A percentile compares a stretch with the other conserved stretches of the same genome.
phyloP scores from a whole-genome alignment of 2,888 invertebrate genomes.

The Steinernema hermaphroditum region DNA sequence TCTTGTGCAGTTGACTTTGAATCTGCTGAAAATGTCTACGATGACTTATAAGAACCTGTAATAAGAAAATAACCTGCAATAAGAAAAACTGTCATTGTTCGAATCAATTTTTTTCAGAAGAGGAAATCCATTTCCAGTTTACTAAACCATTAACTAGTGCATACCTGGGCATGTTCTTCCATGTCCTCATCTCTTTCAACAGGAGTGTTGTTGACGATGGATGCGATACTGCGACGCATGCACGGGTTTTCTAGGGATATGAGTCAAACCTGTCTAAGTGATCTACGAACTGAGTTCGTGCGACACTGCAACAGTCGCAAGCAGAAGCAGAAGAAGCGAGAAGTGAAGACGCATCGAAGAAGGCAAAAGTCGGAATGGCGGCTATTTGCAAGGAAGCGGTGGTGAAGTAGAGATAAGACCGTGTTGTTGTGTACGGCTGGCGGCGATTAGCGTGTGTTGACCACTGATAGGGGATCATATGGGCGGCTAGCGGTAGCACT shows the following conservation, averaged over 20 bases:
- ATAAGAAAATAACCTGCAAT: too few relatives aligned
- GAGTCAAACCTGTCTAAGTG: not conserved
- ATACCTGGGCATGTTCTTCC: not conserved
- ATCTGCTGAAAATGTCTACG: not conserved
- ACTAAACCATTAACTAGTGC: not conserved
- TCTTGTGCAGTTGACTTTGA: not conserved
- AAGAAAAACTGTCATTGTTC: too few relatives aligned
- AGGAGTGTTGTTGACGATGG: not conserved
- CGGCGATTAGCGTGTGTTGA: not conserved
- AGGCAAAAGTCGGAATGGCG: not conserved
- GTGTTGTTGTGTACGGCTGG: not conserved
- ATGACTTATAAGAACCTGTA: too few relatives aligned
- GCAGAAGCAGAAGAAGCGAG: not conserved
- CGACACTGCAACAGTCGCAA: not conserved
- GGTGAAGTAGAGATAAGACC: not conserved
- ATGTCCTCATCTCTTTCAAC: not conserved
- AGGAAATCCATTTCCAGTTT: not conserved
- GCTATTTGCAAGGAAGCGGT: not conserved
- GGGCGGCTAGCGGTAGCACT: not conserved
- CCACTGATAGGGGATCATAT: not conserved
- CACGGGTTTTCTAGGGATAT: not conserved
- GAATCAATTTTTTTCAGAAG: not conserved
- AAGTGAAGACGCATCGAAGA: not conserved
- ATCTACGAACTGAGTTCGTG: not conserved
- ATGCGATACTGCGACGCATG: not conserved